phyloP scores from a whole-genome alignment of 2,797 vertebrate genomes.

The Rhyacichthys aspro region DNA sequence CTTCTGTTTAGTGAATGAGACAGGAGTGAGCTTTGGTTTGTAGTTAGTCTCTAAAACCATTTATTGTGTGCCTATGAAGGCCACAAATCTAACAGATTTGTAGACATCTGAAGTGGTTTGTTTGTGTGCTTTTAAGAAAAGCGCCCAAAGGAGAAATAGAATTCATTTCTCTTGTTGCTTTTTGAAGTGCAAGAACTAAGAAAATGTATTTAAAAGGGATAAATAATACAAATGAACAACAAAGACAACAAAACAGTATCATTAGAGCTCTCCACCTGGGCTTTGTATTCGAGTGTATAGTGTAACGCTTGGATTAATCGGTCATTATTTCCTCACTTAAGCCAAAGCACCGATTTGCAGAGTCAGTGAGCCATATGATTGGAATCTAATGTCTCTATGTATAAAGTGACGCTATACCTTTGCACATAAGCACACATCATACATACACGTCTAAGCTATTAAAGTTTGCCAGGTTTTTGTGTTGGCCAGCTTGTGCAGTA shows the following conservation, averaged over 20 bases:
- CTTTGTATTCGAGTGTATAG: conserved; percentile 28
- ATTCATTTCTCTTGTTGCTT: conserved; percentile 2
- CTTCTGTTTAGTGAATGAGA: conserved; percentile 6
- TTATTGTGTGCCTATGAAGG: neutral
- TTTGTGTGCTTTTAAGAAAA: conserved; percentile 13
- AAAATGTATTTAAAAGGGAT: conserved; percentile 4
- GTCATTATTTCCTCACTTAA: conserved; percentile 48
- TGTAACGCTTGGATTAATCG: conserved; percentile 55
- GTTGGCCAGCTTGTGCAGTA: neutral
- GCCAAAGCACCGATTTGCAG: conserved; percentile 29
- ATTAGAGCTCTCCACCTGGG: conserved; percentile 14
- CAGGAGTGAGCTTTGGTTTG: conserved; percentile 14
- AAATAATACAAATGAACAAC: conserved; percentile 36
- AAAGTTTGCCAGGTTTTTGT: no score
- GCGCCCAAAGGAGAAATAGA: conserved; percentile 6
- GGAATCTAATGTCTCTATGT: conserved; percentile 35
- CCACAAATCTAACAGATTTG: conserved; percentile 30
- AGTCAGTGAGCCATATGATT: conserved; percentile 51
- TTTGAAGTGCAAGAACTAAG: conserved; percentile 17
- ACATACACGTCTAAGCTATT: conserved; percentile 8
- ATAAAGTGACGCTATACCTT: conserved; percentile 12
- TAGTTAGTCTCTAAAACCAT: conserved; percentile 3
- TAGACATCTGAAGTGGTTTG: conserved; percentile 15
- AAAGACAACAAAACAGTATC: conserved; percentile 5
- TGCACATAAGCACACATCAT: neutral